Conservation (phyloP, 2,113 vertebrate species). For the Hippocampus zosterae region DNA sequence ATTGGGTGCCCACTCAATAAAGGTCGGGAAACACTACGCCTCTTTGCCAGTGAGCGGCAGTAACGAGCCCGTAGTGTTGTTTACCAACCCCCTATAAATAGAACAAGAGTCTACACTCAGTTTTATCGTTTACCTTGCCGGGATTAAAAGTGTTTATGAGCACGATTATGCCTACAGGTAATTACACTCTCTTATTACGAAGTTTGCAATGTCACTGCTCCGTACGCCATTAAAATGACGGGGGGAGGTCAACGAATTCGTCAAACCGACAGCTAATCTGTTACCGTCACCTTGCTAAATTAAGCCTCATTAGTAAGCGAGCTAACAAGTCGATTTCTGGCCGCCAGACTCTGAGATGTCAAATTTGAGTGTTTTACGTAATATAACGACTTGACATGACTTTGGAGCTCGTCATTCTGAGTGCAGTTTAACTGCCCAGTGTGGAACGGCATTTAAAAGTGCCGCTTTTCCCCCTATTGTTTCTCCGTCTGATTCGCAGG, state of each 20-base stretch:
- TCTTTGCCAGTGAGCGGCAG: not conserved
- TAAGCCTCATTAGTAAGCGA: conserved; percentile 55
- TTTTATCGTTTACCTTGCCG: not conserved
- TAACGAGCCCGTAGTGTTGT: not conserved
- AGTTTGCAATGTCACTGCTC: not conserved
- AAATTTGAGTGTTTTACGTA: conserved; percentile 9
- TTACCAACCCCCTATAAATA: not conserved
- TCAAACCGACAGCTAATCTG: not conserved
- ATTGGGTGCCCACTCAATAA: no score
- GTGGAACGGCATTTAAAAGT: not conserved
- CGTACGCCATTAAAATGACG: not conserved
- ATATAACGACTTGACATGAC: not conserved
- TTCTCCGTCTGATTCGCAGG: conserved; percentile 12
- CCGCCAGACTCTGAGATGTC: conserved; percentile 10
- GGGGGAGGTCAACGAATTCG: not conserved
- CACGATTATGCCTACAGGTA: conserved; percentile 1
- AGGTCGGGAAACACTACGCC: not conserved
- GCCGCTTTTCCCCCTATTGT: not conserved
- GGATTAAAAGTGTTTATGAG: not conserved
- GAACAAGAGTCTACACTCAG: not conserved
- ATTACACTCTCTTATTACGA: not conserved
- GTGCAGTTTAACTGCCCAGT: not conserved
- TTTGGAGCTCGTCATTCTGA: not conserved
- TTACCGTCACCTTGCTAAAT: not conserved
- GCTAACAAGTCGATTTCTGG: conserved; percentile 9